Evolutionary conservation across 1,140 invertebrate genomes (phyloP), one percentile per base, ranked within the genome.

Genomic region (Muscidifurax raptorellus): DNA sequence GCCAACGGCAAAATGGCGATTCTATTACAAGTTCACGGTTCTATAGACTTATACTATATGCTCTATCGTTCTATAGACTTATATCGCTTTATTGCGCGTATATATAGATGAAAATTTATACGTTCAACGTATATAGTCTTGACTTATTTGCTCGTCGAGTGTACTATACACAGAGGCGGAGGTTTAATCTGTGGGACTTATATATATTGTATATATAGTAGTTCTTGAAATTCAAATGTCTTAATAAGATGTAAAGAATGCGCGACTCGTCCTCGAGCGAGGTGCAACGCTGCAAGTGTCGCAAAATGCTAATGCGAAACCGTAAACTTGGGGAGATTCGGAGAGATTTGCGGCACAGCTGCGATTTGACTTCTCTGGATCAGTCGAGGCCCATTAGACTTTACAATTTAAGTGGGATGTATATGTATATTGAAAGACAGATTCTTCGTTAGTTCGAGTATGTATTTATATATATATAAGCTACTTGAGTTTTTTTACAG

Each of bases 321-420:
- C 75, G 75, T 77, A 77, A 82, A 82, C 12, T 71, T 25, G 28
- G 44, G 52, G 75, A 77, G 40, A 69, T 80, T 83, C 25, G n/a
- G n/a, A 10, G 74, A 71, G 75, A 44, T 78, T 83, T 83, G 47
- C 9, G 32, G 82, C 36, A 15, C 10, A 59, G 22, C 36, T 78
- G 74, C 40, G 32, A 36, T 83, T 82, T 69, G 66, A 69, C 22
- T 71, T 77, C 47, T 30, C 44, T 40, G 28, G 32, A 13, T 10
- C 15, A 30, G n/a, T 13, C 52, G 3, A 59, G 22, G 52, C 52
- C 32, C 22, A 66, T 66, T 64, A 80, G 7, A 30, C 15, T 18
- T 18, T 25, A 6, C 25, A 25, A 18, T 28, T 28, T 59, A 7
- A 36, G 32, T 7, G 32, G 32, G 32, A 6, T 36, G 32, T 36